Evolutionary conservation across 2,113 vertebrate species (phyloP), one percentile per base, ranked within the genome.

Genomic region (Arvicanthis niloticus): DNA sequence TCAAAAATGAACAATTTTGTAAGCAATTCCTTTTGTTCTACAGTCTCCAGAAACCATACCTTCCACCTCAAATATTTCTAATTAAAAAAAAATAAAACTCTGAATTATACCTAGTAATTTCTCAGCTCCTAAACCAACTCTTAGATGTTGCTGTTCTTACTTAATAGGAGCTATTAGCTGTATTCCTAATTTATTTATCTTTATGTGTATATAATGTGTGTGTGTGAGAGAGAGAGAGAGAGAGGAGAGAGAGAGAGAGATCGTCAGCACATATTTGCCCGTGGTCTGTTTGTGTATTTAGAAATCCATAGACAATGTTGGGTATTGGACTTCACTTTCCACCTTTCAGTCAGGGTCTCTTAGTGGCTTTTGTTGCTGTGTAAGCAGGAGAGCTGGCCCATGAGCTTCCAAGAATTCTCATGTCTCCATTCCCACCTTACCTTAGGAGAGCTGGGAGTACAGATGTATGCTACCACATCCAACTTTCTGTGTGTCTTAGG

Each of bases 11-110:
- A 88, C 13, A 96, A 82, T 93, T 82, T 37, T 70, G 40, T 60
- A 93, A 73, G 40, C 21, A 67, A 22, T 70, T 19, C 8, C 89
- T 97, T 84, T 90, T n/a, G 10, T 70, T 89, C 37, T 77, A 78
- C 58, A 12, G 60, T 13, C 29, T 77, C 77, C 13, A n/a, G 31
- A 88, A 89, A 84, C 72, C 31, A 87, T 40, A 7, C 3, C 15
- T 45, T 26, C 19, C 56, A 56, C 11, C 2, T 31, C 13, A 10
- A 89, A 86, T 77, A 70, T 13, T 93, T 88, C 42, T 67, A 91
- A 40, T 68, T 91, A 60, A 92, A 92, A 60, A 92, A 92, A 96
- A 95, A 37, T 45, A 70, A 92, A 96, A 84, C 73, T 95, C 31
- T 94, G 85, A 92, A 85, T 65, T 88, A 75, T 45, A 84, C 40